Percentiles rank a stretch among this genome's conserved stretches.
Evolutionary conservation across 2,797 vertebrate genomes (phyloP).

Genomic region (Poeciliopsis paucimaculata): DNA sequence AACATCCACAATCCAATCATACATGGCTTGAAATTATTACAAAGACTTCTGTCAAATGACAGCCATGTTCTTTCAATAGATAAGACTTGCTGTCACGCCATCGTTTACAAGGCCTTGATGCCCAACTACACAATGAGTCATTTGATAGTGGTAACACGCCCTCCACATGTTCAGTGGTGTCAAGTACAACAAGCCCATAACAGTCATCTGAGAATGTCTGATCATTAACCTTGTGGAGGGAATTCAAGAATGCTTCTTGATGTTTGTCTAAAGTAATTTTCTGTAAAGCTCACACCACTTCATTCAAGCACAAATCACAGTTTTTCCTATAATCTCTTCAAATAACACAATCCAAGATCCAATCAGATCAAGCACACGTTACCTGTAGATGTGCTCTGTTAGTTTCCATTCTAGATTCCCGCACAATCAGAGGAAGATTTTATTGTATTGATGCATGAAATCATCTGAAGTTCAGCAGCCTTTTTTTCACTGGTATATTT

Average conservation of each 20-base stretch:
- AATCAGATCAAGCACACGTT: background rate
- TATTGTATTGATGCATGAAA: background rate
- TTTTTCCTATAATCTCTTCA: conserved; percentile 3
- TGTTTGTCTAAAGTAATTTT: conserved; percentile 20
- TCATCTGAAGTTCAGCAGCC: background rate
- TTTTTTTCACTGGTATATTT: conserved; percentile 17
- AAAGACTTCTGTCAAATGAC: conserved; percentile 67
- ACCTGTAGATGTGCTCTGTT: background rate
- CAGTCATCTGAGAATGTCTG: conserved; percentile 33
- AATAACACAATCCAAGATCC: conserved; percentile 7
- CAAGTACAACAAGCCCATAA: conserved; percentile 16
- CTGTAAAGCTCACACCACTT: conserved; percentile 4
- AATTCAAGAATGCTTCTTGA: conserved; percentile 24
- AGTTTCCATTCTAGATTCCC: background rate
- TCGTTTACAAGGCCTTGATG: conserved; percentile 39
- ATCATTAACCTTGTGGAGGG: conserved; percentile 28
- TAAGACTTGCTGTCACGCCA: conserved; percentile 27
- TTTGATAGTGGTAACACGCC: conserved; percentile 48
- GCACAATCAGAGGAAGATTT: background rate
- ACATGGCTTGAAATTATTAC: conserved; percentile 55
- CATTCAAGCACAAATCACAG: conserved; percentile 5
- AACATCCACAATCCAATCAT: conserved; percentile 72
- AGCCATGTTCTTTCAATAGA: conserved; percentile 12
- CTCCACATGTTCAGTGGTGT: conserved; percentile 33
- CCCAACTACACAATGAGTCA: conserved; percentile 42